Base-by-base conservation (phyloP, 2,888 invertebrate species). In the Erynnis tages region DNA sequence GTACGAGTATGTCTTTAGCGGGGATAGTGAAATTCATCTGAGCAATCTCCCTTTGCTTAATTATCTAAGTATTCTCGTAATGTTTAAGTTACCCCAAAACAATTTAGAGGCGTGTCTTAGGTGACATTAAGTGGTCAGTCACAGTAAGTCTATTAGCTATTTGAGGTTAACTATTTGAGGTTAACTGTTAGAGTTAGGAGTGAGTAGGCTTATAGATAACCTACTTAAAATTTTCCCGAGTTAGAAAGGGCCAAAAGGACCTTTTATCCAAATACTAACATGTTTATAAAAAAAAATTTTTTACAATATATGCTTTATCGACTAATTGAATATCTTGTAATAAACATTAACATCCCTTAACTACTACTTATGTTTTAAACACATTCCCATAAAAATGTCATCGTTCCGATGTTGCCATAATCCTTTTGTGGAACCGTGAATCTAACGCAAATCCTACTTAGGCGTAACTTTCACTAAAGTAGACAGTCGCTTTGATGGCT, bases 361-460 rank as follows among this genome's bases (percentile, higher is more conserved):
- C 30, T 8, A 2, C 4, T 30, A 0, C 6, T 14, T 2, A 16
- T 21, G 21, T 10, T 21, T 11, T 23, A 38, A 40, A 25, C 25
- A 21, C 19, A 10, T n/a, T 4, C 11, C 11, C 10, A 4, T 2
- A 77, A 76, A 70, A 60, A 75, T 73, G 71, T 77, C 77, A 71
- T 76, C 73, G 74, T 73, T 74, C 74, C 78, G 73, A 79, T 79
- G 82, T 81, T 76, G 14, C 67, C 65, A 66, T 82, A 86, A 85
- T 85, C 82, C 80, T 76, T 80, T 72, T 67, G 64, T 71, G 75
- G 74, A 78, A 79, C 80, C 76, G 72, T 75, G 78, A 82, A 77
- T 78, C 79, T 76, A 75, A 79, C 77, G 76, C 73, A 82, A 87
- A 88, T 88, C 87, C 87, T 85, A 86, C 88, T 89, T 88, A 86